phyloP scores from a whole-genome alignment of 2,888 invertebrate genomes.

The Parnassius mnemosyne region DNA sequence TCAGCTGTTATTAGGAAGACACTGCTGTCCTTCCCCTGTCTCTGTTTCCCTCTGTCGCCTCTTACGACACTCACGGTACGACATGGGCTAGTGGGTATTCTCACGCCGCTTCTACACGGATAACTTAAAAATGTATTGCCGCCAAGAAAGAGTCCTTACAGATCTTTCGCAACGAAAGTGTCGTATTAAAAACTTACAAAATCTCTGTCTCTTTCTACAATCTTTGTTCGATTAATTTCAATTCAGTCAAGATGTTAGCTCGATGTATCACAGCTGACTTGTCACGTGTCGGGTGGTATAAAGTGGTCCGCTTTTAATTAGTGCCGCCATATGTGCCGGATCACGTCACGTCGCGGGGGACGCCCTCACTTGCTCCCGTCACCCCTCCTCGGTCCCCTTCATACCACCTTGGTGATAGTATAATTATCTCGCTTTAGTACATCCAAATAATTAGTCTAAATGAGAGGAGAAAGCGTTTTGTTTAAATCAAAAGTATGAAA shows the following conservation, averaged over 20 bases:
- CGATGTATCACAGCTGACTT: conserved; percentile 18
- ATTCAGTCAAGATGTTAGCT: not conserved
- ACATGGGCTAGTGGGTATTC: no score
- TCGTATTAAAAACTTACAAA: no score
- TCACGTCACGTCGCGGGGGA: conserved; percentile 69
- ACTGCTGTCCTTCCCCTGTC: no score
- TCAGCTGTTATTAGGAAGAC: no score
- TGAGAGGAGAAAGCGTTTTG: conserved; percentile 19
- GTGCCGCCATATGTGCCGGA: conserved; percentile 69
- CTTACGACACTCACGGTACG: no score
- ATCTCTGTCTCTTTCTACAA: not conserved
- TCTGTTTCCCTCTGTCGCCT: no score
- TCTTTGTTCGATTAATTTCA: not conserved
- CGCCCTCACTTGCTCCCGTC: conserved; percentile 29
- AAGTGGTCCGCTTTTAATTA: conserved; percentile 60
- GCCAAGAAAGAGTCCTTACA: no score
- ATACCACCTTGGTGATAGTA: conserved; percentile 66
- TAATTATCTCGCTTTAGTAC: conserved; percentile 63
- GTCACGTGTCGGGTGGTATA: conserved; percentile 30
- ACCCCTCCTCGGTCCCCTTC: conserved; percentile 28
- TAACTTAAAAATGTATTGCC: no score
- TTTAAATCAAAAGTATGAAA: no score
- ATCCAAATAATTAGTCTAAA: conserved; percentile 42
- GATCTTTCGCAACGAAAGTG: no score
- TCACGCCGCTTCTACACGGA: no score